These are phyloP conservation scores for Eulacestoma nigropectus DNA, from an alignment of 2,113 vertebrate genomes.

Conservation along the genomic window DNA sequence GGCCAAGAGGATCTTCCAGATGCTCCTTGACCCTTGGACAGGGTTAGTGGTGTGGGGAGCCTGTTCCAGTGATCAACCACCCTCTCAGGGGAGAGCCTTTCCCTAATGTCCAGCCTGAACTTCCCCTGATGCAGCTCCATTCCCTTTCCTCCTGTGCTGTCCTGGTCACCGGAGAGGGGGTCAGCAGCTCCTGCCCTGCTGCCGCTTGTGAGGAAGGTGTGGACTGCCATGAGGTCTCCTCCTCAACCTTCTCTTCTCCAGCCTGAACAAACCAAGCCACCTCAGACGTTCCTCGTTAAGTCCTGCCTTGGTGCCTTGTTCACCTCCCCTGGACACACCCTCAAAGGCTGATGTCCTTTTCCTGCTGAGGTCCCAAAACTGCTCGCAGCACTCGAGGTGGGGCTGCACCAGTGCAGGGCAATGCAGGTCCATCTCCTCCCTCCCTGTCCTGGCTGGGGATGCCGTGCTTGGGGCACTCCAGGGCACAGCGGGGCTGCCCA, in stretches of 20 bases:
- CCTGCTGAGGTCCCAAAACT: background rate
- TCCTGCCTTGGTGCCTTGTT: background rate
- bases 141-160: background rate
- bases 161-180: background rate
- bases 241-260: background rate
- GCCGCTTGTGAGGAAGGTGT: background rate
- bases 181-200: background rate
- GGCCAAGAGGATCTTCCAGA: background rate
- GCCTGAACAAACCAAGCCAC: background rate
- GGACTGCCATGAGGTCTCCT: no score
- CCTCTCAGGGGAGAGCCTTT: background rate
- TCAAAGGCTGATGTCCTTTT: fast-evolving
- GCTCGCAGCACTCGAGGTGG: fast-evolving
- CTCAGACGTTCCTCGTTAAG: fast-evolving
- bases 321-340: background rate
- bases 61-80: background rate
- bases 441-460: background rate
- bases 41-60: background rate
- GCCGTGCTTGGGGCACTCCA: background rate
- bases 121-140: background rate
- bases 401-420: background rate
- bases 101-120: background rate
- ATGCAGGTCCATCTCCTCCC: background rate
- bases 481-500: background rate
- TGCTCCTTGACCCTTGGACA: background rate